phyloP scores from a whole-genome alignment of 2,797 vertebrate genomes.

The Meriones psammophilus region DNA sequence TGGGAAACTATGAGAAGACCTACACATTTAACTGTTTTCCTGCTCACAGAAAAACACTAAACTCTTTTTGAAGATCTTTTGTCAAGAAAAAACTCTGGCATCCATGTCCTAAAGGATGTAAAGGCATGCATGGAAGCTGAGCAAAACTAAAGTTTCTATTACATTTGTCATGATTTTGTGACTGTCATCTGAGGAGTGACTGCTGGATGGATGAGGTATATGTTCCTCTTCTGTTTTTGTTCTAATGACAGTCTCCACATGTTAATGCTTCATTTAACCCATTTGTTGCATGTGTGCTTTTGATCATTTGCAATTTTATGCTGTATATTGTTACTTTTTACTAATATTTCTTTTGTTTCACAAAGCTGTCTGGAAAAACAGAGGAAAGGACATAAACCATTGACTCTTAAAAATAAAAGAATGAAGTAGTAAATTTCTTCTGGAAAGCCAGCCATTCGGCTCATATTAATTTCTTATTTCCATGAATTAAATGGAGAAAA shows the following conservation, averaged over 20 bases:
- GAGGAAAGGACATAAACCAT: rapidly evolving
- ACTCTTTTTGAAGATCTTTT: not conserved
- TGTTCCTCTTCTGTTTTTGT: slow-evolving; percentile 15
- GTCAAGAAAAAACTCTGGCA: not conserved
- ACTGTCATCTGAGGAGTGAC: slow-evolving; percentile 45
- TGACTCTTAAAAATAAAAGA: not conserved
- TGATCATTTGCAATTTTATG: not conserved
- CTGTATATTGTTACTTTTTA: not conserved
- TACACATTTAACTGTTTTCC: not conserved
- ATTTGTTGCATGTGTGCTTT: not conserved
- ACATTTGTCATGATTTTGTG: slow-evolving; percentile 29
- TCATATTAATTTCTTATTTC: not conserved
- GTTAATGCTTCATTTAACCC: slow-evolving; percentile 58
- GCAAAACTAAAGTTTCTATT: not conserved
- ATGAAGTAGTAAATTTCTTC: not conserved
- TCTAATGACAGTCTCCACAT: not conserved
- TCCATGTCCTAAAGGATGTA: not conserved
- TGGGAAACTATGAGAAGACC: not conserved
- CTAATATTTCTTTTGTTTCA: slow-evolving; percentile 21
- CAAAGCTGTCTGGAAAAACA: slow-evolving; percentile 11
- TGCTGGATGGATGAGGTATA: slow-evolving; percentile 57
- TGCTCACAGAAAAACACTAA: not conserved
- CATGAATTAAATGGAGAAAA: not conserved
- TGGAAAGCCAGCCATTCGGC: not conserved
- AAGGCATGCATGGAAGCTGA: not conserved